Percentiles rank a stretch among this genome's conserved stretches.
Evolutionary conservation across 2,888 invertebrate genomes (phyloP).

Genomic region (Thecophora atra): DNA sequence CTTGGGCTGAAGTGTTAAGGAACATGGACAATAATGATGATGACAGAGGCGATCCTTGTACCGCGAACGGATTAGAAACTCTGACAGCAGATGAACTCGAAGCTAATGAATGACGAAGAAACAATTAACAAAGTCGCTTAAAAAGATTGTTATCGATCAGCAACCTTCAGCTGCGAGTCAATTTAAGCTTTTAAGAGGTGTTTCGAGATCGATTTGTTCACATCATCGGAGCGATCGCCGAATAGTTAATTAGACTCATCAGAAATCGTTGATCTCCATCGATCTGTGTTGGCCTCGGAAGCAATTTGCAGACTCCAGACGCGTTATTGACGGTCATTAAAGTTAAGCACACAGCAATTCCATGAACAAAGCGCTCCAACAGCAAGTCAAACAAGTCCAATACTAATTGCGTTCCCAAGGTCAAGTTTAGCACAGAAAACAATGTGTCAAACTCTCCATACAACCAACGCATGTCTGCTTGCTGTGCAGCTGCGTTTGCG

Average conservation of each 20-base stretch:
- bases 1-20: conserved; percentile 22
- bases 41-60: neutral
- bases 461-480: conserved; percentile 15
- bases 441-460: conserved; percentile 24
- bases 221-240: neutral
- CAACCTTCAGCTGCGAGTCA: neutral
- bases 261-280: conserved; percentile 12
- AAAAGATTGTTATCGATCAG: neutral
- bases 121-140: neutral
- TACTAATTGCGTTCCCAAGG: conserved; percentile 20
- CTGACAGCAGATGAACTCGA: neutral
- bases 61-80: conserved; percentile 7
- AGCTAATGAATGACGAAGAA: neutral
- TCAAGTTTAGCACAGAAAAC: conserved; percentile 10
- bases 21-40: conserved; percentile 14
- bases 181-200: too few species aligned
- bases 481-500: conserved; percentile 21
- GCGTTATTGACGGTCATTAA: neutral
- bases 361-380: neutral
- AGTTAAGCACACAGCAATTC: neutral
- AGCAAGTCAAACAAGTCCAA: conserved; percentile 16
- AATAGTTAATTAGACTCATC: conserved; percentile 7
- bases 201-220: neutral
- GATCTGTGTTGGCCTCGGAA: neutral
- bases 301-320: neutral